Base-by-base conservation (phyloP, 2,888 invertebrate species). In the Lithophane semibrunnea region DNA sequence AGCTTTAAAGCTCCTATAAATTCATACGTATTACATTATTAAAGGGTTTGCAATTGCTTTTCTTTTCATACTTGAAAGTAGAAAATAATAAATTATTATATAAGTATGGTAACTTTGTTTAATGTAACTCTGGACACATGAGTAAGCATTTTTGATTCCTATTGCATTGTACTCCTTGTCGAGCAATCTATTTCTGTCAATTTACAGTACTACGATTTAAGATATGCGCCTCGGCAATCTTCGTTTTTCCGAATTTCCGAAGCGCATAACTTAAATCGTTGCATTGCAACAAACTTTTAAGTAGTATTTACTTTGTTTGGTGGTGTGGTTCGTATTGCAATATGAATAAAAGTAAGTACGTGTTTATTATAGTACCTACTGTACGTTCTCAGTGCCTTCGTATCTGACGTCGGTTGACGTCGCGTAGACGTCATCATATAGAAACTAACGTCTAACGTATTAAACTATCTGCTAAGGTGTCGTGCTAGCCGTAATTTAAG, bases 1-100 rank as follows among this genome's bases (percentile, higher is more conserved):
- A 68, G 64, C 76, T 49, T 74, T 83, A 83, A 83, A 82, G 83
- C 83, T 83, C 12, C 24, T 70, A 73, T 73, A 63, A 82, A 70
- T 83, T 80, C 74, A 54, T 68, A 56, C 8, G 58, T 77, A 52
- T 29, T 44, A 73, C 5, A 49, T 72, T 49, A 18, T 21, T 29
- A 70, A 47, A 37, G 37, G 37, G 37, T 37, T 37, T 37, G 37
- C 37, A 37, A 21, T 61, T 29, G 49, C 13, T 52, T 63, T 56
- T 21, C 1, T 44, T 66, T 49, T 24, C 10, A 56, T 49, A 21
- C 12, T 58, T 54, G 1, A 54, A 21, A 65, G 37, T 69, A 75
- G 24, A 49, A 65, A 60, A 18, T 49, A n/a, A 49, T 0, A 16
- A 37, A 63, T 70, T 13, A n/a, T 67, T 65, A 29, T 58, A 42